phyloP scores from a whole-genome alignment of 2,888 invertebrate species.

The Dicycla oo region DNA sequence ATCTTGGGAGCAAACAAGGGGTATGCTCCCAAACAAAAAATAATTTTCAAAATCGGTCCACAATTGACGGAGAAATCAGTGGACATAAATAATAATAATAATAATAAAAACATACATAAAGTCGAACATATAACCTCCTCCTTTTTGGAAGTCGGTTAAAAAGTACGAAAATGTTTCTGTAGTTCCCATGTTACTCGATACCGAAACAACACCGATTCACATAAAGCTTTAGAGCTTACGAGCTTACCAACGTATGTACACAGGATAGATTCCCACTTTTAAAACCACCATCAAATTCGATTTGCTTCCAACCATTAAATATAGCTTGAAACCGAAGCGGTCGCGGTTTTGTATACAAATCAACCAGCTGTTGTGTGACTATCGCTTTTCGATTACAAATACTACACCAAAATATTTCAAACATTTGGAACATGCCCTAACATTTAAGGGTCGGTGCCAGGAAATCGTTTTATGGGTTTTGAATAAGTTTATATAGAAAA shows the following conservation, averaged over 20 bases:
- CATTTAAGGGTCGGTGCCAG: no score
- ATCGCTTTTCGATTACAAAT: conserved; percentile 23
- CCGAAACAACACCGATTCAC: conserved; percentile 1
- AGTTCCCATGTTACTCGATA: background rate
- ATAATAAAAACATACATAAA: no score
- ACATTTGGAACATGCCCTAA: conserved; percentile 1
- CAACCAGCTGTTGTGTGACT: conserved; percentile 30
- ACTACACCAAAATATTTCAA: background rate
- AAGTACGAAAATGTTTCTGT: background rate
- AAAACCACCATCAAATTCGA: conserved; percentile 50
- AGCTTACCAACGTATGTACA: conserved; percentile 20
- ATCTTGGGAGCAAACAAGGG: no score
- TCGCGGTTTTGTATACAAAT: conserved; percentile 43
- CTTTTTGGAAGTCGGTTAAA: no score
- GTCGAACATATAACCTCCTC: no score
- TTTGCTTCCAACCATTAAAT: conserved; percentile 50
- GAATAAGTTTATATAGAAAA: no score
- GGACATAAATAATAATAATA: no score
- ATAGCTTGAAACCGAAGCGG: conserved; percentile 37
- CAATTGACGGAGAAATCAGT: no score
- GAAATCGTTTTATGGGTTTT: no score
- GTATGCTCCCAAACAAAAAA: no score
- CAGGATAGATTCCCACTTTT: conserved; percentile 33
- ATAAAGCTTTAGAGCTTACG: conserved; percentile 23
- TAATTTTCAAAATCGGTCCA: no score